Evolutionary conservation across 2,888 invertebrate species (phyloP).

Genomic region (Xanthia togata): DNA sequence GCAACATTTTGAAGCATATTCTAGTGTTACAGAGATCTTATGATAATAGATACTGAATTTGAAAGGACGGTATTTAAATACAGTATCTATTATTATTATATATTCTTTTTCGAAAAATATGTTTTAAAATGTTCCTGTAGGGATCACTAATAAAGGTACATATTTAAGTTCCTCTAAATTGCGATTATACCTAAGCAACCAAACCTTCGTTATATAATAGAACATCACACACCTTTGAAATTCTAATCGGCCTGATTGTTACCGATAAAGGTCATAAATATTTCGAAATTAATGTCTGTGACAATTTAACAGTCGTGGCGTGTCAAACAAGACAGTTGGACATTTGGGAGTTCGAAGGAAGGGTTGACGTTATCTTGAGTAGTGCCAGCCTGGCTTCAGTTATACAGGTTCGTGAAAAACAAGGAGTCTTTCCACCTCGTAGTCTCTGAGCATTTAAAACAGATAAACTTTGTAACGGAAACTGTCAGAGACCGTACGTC

Average conservation of each 20-base stretch:
- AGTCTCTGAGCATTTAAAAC: neutral
- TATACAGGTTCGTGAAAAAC: neutral
- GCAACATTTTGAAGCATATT: neutral
- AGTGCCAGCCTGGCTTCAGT: slow-evolving; percentile 14
- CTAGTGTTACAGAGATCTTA: neutral
- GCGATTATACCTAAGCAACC: slow-evolving; percentile 4
- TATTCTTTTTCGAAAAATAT: neutral
- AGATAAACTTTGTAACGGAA: neutral
- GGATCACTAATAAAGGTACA: neutral
- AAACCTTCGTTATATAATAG: slow-evolving; percentile 16
- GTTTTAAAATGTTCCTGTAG: neutral
- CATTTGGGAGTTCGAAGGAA: slow-evolving; percentile 14
- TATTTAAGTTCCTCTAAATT: slow-evolving; percentile 17
- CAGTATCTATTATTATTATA: neutral
- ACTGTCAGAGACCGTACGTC: neutral
- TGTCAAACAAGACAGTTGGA: neutral
- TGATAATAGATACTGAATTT: slow-evolving; percentile 23
- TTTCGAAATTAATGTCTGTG: slow-evolving; percentile 33
- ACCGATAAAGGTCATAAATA: slow-evolving; percentile 33
- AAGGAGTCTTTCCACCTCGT: slow-evolving; percentile 14
- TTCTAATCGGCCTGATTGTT: slow-evolving; percentile 31
- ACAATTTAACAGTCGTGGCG: slow-evolving; percentile 22
- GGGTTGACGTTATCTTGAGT: slow-evolving; percentile 40
- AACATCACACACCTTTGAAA: slow-evolving; percentile 30
- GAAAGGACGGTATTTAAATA: slow-evolving; percentile 8